Conservation (phyloP, 1,140 invertebrate genomes). For the Amphibalanus amphitrite region DNA sequence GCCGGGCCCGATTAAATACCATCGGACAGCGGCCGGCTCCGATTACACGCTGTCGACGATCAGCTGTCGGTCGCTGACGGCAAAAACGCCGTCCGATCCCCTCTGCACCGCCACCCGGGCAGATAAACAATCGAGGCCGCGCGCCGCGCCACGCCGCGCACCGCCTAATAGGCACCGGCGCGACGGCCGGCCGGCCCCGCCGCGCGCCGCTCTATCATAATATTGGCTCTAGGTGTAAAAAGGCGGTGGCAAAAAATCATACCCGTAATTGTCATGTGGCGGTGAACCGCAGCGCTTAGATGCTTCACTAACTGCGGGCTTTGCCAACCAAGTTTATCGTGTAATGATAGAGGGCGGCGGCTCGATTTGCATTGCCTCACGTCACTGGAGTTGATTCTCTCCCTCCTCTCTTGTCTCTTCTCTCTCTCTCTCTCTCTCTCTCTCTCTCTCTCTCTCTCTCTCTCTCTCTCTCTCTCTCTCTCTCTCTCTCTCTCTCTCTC, state of each 20-base stretch:
- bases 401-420: too few relatives aligned
- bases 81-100: not conserved
- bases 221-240: not conserved
- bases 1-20: not conserved
- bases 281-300: not conserved
- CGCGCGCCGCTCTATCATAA: not conserved
- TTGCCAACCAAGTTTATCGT: not conserved
- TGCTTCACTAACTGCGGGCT: not conserved
- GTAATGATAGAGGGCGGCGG: not conserved
- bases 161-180: too few relatives aligned
- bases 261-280: not conserved
- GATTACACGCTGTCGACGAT: not conserved
- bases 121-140: not conserved
- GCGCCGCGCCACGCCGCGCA: too few relatives aligned
- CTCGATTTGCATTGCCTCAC: not conserved
- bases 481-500: too few relatives aligned
- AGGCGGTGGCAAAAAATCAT: not conserved
- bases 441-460: too few relatives aligned
- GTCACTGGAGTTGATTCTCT: too few relatives aligned
- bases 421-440: too few relatives aligned
- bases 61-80: not conserved
- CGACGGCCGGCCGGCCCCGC: too few relatives aligned
- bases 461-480: too few relatives aligned
- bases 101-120: not conserved
- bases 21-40: not conserved